Evolutionary conservation across 2,113 vertebrate species (phyloP).

Genomic region (Paradoxurus hermaphroditus): DNA sequence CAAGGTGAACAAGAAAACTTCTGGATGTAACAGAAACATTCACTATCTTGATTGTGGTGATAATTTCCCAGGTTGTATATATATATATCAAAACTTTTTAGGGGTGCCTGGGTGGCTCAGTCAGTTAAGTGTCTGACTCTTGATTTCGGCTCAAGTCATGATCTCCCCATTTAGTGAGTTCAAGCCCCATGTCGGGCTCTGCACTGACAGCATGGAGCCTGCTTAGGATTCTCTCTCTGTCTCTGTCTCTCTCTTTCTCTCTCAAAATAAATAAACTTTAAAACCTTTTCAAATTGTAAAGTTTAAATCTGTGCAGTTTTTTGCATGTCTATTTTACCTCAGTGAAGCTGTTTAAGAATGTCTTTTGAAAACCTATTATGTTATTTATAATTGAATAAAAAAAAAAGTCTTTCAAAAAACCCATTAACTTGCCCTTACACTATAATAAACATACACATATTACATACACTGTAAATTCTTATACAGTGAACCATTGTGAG

Average conservation of each 20-base stretch:
- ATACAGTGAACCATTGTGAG: not conserved
- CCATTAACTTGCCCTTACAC: not conserved
- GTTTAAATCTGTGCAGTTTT: not conserved
- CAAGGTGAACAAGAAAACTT: not conserved
- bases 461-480: not conserved
- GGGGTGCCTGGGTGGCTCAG: no score
- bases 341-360: not conserved
- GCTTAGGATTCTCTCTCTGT: no score
- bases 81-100: not conserved
- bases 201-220: no score
- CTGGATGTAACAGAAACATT: not conserved
- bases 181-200: no score
- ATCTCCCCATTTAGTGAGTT: no score
- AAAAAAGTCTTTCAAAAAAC: constrained; percentile 7
- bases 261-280: no score
- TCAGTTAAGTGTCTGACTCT: no score
- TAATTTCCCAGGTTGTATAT: not conserved
- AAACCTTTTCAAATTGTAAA: not conserved
- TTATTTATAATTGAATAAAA: not conserved
- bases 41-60: not conserved
- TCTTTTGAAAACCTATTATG: not conserved
- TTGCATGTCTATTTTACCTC: not conserved
- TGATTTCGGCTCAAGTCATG: no score
- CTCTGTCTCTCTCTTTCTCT: no score
- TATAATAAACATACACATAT: not conserved